Evolutionary conservation across 1,140 invertebrate genomes (phyloP), one percentile per base, ranked within the genome.

Genomic region (Drosophila elegans): DNA sequence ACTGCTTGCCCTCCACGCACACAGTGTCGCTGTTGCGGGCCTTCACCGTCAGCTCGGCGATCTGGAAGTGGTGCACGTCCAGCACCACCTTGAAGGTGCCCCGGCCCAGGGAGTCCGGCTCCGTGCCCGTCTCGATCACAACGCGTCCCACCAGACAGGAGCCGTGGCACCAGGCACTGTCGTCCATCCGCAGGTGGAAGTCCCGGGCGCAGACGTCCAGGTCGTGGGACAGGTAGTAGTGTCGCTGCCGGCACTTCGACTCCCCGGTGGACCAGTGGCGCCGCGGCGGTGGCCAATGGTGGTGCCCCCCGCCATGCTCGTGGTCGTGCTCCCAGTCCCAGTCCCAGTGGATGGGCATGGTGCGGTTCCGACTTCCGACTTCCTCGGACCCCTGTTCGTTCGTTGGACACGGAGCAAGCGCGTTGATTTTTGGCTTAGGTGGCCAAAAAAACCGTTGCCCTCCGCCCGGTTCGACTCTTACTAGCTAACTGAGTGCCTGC

Each of bases 381-480:
- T 57, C 32, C 38, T 12, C 27, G 11, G 29, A 39, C 46, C 75
- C 46, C 64, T 46, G 48, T 86, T 85, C 80, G 80, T 90, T 89
- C 80, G 80, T 90, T 89, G 82, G 83, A 88, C 83, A 56, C 71
- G 80, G 74, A 89, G 84, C 90, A 91, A 90, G 74, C 82, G 79
- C 68, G 80, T 88, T 91, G 72, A 69, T 91, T 91, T 91, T 91
- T 91, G 85, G 90, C 78, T 61, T 54, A 27, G 49, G 25, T 51
- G 64, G 76, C 90, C 89, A 91, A 91, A 91, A 91, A 84, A 91
- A 91, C 72, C 73, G 90, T 91, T 91, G 90, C 80, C 75, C 79
- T 81, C 80, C 52, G 82, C 82, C 77, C 80, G 72, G 72, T 69
- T 81, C 67, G 78, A 78, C 67, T 85, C 85, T 80, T 85, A 91